Evolutionary conservation across 2,888 invertebrate genomes (phyloP).

Genomic region (Cryptus armator): DNA sequence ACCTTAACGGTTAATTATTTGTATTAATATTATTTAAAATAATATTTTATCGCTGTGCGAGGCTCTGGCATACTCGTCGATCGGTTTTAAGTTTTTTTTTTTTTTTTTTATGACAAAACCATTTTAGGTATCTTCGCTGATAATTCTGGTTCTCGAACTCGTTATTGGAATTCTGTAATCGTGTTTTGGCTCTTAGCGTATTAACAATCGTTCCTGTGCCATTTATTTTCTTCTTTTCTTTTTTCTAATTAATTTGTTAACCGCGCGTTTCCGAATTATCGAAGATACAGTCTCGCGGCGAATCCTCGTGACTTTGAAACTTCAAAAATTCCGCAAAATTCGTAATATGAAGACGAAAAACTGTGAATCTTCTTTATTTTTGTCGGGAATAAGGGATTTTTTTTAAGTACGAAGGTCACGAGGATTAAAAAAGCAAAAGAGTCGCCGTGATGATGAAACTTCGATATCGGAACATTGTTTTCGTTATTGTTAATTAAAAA

Average conservation of each 20-base stretch:
- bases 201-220: slow-evolving; percentile 8
- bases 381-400: not conserved
- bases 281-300: slow-evolving; percentile 29
- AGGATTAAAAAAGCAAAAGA: slow-evolving; percentile 56
- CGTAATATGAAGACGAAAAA: not conserved
- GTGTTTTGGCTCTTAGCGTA: slow-evolving; percentile 40
- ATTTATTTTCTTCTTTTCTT: not conserved
- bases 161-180: slow-evolving; percentile 52
- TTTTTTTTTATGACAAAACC: slow-evolving; percentile 9
- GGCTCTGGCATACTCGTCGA: slow-evolving; percentile 42
- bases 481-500: slow-evolving; percentile 48
- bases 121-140: slow-evolving; percentile 7
- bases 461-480: slow-evolving; percentile 11
- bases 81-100: slow-evolving; percentile 26
- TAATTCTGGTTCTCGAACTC: slow-evolving; percentile 40
- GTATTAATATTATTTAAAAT: slow-evolving; percentile 57
- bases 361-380: not conserved
- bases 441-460: slow-evolving; percentile 35
- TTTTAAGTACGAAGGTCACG: slow-evolving; percentile 4
- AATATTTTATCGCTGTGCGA: slow-evolving; percentile 46
- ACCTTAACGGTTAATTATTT: slow-evolving; percentile 56
- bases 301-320: slow-evolving; percentile 28
- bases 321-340: not conserved
- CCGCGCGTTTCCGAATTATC: not conserved
- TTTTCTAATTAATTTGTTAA: no score